Evolutionary conservation across 2,113 vertebrate species (phyloP).

Genomic region (Ahaetulla prasina): DNA sequence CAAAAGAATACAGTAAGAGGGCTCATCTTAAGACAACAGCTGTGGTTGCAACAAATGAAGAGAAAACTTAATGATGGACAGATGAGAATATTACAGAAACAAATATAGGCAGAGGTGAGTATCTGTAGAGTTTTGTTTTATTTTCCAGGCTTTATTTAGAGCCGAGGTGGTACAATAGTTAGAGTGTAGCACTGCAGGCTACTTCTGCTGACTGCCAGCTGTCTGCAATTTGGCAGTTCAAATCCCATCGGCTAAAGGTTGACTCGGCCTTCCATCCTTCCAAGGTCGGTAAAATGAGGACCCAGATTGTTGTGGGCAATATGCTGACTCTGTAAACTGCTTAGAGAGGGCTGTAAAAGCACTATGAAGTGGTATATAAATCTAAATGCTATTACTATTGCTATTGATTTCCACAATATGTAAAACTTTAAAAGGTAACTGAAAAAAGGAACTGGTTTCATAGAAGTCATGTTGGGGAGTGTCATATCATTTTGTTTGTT

Average conservation of each 20-base stretch:
- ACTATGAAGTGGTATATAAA: no score
- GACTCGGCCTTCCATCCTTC: no score
- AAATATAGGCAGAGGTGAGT: not conserved
- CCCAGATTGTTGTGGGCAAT: no score
- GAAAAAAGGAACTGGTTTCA: not conserved
- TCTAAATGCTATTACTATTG: no score
- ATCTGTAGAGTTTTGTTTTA: not conserved
- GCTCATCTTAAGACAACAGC: not conserved
- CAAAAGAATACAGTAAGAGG: not conserved
- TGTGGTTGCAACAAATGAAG: not conserved
- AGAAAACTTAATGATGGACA: not conserved
- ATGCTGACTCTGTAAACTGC: no score
- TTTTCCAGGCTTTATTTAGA: not conserved
- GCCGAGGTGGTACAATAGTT: no score
- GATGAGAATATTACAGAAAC: not conserved
- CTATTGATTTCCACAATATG: not conserved
- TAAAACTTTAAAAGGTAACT: not conserved
- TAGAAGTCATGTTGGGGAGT: not conserved
- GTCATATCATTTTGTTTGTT: not conserved
- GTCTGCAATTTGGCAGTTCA: no score
- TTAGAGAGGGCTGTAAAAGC: no score
- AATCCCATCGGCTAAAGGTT: no score
- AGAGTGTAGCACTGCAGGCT: no score
- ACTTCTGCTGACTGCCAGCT: no score
- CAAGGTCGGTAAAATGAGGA: no score